Conservation (phyloP, 2,113 vertebrate genomes). For the Pterophyllum scalare region DNA sequence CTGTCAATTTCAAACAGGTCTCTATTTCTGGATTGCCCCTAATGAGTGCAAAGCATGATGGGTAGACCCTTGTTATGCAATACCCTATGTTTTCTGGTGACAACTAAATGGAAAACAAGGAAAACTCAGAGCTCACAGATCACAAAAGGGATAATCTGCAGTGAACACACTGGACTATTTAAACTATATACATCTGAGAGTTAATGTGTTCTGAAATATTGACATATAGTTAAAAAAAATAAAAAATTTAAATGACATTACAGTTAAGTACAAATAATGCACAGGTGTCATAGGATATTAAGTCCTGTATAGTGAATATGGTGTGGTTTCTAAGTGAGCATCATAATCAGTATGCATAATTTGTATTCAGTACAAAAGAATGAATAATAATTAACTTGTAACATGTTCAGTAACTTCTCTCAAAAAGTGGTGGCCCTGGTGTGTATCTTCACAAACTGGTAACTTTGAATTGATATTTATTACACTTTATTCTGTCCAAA, state of each 20-base stretch:
- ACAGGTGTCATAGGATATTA: background rate
- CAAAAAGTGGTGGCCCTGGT: accelerated
- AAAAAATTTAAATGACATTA: no score
- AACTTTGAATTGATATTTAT: background rate
- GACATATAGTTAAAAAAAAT: background rate
- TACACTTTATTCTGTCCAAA: background rate
- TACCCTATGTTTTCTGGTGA: constrained; percentile 62
- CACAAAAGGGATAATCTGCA: constrained; percentile 18
- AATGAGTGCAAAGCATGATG: constrained; percentile 62
- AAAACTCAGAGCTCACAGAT: constrained; percentile 12
- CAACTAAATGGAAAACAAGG: constrained; percentile 24
- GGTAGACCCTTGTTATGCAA: constrained; percentile 51
- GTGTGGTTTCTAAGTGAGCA: background rate
- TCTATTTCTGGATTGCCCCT: constrained; percentile 59
- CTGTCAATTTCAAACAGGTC: constrained; percentile 55
- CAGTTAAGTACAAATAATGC: background rate
- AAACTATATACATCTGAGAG: background rate
- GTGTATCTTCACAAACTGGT: background rate
- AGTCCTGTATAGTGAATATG: background rate
- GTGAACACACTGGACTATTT: background rate
- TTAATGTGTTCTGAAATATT: background rate
- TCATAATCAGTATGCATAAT: accelerated
- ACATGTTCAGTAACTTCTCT: background rate
- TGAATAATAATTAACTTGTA: background rate
- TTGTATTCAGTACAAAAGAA: background rate